A percentile compares a stretch with the other conserved stretches of the same genome.
Evolutionary conservation across 2,113 vertebrate species (phyloP).

Genomic region (Chinchilla lanigera): DNA sequence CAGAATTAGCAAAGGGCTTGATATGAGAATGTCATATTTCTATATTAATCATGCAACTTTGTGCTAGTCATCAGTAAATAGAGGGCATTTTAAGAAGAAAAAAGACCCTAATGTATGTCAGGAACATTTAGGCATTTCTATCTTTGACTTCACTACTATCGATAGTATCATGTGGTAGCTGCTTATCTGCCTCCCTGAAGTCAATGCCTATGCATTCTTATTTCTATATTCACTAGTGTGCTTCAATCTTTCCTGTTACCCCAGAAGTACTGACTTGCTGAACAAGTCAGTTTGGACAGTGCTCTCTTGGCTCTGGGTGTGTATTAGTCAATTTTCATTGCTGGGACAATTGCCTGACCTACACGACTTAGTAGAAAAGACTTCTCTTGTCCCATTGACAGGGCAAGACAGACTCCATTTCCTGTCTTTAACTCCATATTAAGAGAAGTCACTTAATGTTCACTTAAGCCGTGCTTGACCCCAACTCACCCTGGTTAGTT

Average conservation of each 20-base stretch:
- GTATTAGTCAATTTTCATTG: not conserved
- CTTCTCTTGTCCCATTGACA: not conserved
- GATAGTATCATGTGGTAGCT: not conserved
- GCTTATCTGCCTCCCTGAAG: not conserved
- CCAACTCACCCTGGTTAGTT: too few relatives aligned
- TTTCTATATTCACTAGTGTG: not conserved
- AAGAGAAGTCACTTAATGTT: too few relatives aligned
- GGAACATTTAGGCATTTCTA: not conserved
- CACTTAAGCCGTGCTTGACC: too few relatives aligned
- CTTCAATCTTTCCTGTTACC: not conserved
- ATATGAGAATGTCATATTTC: not conserved
- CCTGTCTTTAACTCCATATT: too few relatives aligned
- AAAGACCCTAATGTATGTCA: not conserved
- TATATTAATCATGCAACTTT: not conserved
- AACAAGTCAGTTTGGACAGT: not conserved
- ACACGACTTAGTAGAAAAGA: not conserved
- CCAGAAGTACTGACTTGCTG: not conserved
- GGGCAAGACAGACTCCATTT: too few relatives aligned
- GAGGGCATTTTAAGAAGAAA: not conserved
- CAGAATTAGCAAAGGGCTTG: not conserved
- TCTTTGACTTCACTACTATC: not conserved
- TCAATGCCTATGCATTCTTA: not conserved
- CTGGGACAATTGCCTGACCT: not conserved
- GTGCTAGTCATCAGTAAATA: not conserved
- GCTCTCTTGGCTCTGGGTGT: not conserved